phyloP scores from a whole-genome alignment of 2,797 vertebrate genomes.

The Rhabdomys pumilio region DNA sequence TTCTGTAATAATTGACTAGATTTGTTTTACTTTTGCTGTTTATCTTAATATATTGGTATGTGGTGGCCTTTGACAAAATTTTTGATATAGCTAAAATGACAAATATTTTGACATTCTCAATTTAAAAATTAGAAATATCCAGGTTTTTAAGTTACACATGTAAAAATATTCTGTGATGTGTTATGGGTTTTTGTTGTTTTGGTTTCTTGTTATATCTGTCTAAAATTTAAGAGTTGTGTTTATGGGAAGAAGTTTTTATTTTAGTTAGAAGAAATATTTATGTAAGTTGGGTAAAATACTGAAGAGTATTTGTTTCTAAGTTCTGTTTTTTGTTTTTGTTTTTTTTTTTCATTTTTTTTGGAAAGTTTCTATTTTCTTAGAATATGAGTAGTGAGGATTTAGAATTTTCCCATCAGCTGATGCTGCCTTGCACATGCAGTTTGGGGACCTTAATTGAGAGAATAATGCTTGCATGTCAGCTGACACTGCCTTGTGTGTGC shows the following conservation, averaged over 20 bases:
- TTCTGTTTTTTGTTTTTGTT: neutral
- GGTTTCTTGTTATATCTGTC: neutral
- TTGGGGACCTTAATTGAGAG: neutral
- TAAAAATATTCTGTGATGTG: conserved; percentile 9
- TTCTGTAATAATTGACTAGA: conserved; percentile 27
- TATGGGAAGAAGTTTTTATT: conserved; percentile 53
- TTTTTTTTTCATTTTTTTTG: neutral
- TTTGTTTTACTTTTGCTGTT: conserved; percentile 61
- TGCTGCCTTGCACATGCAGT: conserved; percentile 18
- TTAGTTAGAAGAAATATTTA: conserved; percentile 59
- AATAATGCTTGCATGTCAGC: neutral
- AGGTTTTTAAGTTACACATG: conserved; percentile 36
- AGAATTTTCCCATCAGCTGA: conserved; percentile 21
- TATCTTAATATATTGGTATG: conserved; percentile 31
- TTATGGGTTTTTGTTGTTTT: neutral
- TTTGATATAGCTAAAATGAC: conserved; percentile 53
- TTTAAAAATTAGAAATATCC: conserved; percentile 41
- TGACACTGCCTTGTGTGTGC: conserved; percentile 2
- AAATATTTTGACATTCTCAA: conserved; percentile 38
- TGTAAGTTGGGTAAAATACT: neutral
- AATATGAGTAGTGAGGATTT: conserved; percentile 53
- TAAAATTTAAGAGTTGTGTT: conserved; percentile 49
- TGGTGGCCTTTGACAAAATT: neutral
- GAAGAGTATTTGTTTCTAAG: conserved; percentile 43
- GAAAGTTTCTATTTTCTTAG: neutral